These are phyloP conservation scores for Plutomurus gul DNA, from an alignment of 1,140 invertebrate genomes.

Conservation along the genomic window DNA sequence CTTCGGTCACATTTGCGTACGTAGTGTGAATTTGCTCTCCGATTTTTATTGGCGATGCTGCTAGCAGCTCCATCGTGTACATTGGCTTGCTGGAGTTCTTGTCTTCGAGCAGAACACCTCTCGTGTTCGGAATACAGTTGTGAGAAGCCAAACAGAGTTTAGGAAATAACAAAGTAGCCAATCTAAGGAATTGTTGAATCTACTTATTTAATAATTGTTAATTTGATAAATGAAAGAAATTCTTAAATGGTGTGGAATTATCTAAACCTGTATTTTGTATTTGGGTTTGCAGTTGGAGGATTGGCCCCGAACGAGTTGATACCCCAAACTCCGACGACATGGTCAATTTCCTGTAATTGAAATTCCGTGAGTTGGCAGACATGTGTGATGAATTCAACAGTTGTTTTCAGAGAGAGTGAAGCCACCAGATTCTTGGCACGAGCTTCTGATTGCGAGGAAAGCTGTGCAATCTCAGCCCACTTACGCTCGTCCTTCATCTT, in stretches of 20 bases:
- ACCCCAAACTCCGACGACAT: slow-evolving; percentile 35
- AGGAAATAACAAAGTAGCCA: slow-evolving; percentile 33
- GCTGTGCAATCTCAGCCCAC: slow-evolving; percentile 6
- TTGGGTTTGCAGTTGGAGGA: not conserved
- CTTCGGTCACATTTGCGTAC: slow-evolving; percentile 54
- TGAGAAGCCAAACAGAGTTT: slow-evolving; percentile 40
- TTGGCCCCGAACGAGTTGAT: slow-evolving; percentile 43
- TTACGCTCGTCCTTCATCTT: not conserved
- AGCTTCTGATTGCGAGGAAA: slow-evolving; percentile 30
- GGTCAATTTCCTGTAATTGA: slow-evolving; percentile 6
- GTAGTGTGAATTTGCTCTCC: slow-evolving; percentile 41
- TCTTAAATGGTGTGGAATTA: not conserved
- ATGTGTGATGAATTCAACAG: slow-evolving; percentile 23
- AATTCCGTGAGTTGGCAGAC: slow-evolving; percentile 34
- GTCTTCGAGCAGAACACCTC: slow-evolving; percentile 28
- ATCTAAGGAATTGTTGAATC: not conserved
- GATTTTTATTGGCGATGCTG: not conserved
- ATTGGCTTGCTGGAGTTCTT: not conserved
- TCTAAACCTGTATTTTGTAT: not conserved
- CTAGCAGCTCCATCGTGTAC: slow-evolving; percentile 39
- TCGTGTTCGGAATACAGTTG: slow-evolving; percentile 34
- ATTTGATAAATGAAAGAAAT: not conserved
- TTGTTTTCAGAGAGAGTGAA: not conserved
- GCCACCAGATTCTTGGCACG: slow-evolving; percentile 32
- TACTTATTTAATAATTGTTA: not conserved